Evolutionary conservation across 2,888 invertebrate species (phyloP).

Genomic region (Odontothrips loti): DNA sequence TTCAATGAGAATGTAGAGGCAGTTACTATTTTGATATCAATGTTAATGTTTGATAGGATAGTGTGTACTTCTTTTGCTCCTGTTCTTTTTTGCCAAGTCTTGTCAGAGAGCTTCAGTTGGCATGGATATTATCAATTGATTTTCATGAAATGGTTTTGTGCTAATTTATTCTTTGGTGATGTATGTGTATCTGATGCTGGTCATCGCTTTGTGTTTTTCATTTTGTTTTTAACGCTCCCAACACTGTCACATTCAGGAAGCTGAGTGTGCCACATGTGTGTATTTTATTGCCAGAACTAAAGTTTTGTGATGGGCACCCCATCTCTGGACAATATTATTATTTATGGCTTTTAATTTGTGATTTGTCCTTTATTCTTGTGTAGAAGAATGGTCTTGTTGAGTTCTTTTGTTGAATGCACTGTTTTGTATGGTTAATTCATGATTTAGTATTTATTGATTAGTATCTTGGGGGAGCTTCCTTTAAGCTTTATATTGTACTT

Average conservation of each 20-base stretch:
- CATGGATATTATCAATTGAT: too few species aligned
- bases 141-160: too few species aligned
- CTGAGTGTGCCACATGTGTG: neutral
- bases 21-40: conserved; percentile 16
- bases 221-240: neutral
- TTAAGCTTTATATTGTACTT: neutral
- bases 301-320: neutral
- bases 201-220: neutral
- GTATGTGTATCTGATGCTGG: conserved; percentile 12
- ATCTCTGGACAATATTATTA: too few species aligned
- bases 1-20: neutral
- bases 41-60: neutral
- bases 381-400: neutral
- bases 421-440: neutral
- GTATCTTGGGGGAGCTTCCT: neutral
- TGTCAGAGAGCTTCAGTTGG: neutral
- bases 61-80: neutral
- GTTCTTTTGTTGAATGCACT: neutral
- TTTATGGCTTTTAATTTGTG: neutral
- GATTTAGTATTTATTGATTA: neutral
- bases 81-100: neutral
- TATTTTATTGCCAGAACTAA: neutral
- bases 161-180: neutral
- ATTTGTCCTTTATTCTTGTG: neutral
- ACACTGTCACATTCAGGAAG: neutral